phyloP scores from a whole-genome alignment of 2,797 vertebrate genomes.

The Molossus molossus region DNA sequence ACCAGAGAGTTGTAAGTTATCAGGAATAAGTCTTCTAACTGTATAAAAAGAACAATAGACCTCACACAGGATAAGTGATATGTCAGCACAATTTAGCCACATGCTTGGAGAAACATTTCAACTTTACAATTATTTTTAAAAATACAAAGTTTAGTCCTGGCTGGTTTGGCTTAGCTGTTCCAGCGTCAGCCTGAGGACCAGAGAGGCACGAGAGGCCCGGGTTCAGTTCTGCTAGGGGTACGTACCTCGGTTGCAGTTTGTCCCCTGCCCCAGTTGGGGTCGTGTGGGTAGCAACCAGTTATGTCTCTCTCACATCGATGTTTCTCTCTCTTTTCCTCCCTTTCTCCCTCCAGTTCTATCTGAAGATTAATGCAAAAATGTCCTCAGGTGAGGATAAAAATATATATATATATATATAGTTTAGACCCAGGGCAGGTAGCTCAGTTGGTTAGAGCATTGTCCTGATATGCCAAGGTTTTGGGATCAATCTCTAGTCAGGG shows the following conservation, averaged over 20 bases:
- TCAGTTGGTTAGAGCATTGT: neutral
- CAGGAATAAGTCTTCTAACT: conserved; percentile 47
- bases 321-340: too few species aligned
- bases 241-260: too few species aligned
- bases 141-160: neutral
- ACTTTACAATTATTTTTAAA: conserved; percentile 57
- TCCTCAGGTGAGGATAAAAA: too few species aligned
- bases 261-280: too few species aligned
- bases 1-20: conserved; percentile 4
- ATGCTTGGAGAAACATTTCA: neutral
- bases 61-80: neutral
- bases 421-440: neutral
- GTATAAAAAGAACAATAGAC: conserved; percentile 31
- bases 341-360: too few species aligned
- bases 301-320: too few species aligned
- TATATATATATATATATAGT: neutral
- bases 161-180: too few species aligned
- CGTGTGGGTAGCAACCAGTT: too few species aligned
- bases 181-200: too few species aligned
- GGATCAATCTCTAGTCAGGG: neutral
- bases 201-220: too few species aligned
- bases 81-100: neutral
- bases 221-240: too few species aligned
- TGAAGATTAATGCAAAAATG: too few species aligned
- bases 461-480: neutral